These are phyloP conservation scores for Mobula hypostoma DNA, from an alignment of 2,113 vertebrate genomes.

Conservation along the genomic window DNA sequence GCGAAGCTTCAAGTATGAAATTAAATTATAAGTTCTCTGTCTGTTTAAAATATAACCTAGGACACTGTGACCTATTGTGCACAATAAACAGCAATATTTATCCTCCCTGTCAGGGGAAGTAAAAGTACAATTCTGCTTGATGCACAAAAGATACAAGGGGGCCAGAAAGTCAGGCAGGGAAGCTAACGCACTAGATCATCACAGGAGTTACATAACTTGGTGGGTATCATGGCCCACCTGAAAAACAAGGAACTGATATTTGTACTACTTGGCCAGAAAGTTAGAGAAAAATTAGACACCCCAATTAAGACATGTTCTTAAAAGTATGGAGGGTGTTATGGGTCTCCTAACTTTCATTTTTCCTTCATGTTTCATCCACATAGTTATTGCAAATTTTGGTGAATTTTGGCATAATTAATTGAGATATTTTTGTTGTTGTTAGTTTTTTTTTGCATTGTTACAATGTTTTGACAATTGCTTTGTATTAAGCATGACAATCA, in stretches of 20 bases:
- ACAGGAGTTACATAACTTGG: background rate
- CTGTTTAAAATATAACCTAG: background rate
- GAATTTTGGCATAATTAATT: background rate
- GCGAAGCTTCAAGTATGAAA: background rate
- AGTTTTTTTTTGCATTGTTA: background rate
- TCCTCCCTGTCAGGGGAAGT: background rate
- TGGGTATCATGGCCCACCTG: background rate
- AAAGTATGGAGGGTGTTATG: background rate
- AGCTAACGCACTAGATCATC: background rate
- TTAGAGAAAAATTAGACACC: background rate
- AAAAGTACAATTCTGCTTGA: background rate
- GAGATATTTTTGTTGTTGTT: background rate
- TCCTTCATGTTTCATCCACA: no score
- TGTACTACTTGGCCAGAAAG: background rate
- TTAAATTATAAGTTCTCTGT: background rate
- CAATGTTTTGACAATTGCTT: background rate
- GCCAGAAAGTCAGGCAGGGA: background rate
- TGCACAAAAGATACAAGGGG: background rate
- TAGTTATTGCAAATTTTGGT: background rate
- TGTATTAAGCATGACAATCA: background rate
- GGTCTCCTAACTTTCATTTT: background rate
- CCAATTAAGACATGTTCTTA: background rate
- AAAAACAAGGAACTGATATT: background rate
- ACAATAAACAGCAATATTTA: background rate
- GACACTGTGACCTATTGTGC: background rate